Evolutionary conservation across 2,888 invertebrate genomes (phyloP).

Genomic region (Seladonia tumulorum): DNA sequence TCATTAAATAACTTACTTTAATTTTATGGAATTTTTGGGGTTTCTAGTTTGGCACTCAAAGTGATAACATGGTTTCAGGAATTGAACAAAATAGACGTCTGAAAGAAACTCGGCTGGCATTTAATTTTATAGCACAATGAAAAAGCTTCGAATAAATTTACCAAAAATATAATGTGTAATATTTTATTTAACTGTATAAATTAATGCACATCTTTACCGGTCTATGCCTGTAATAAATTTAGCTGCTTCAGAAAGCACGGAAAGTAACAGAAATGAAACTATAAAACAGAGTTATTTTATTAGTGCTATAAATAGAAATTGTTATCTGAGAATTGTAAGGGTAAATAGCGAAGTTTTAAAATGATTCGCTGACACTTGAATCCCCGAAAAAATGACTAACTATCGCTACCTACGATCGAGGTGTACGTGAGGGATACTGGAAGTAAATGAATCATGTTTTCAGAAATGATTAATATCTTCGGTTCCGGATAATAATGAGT

Average conservation of each 20-base stretch:
- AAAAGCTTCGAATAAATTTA: not conserved
- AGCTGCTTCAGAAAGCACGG: not conserved
- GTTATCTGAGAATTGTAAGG: not conserved
- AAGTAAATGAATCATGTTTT: conserved; percentile 10
- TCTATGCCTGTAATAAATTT: not conserved
- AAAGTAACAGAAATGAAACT: not conserved
- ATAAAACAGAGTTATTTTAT: not conserved
- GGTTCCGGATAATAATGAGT: not conserved
- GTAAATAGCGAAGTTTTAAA: not conserved
- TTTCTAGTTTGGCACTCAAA: too few species aligned
- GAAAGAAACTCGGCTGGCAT: too few species aligned
- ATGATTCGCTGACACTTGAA: not conserved
- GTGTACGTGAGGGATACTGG: not conserved
- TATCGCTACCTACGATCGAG: not conserved
- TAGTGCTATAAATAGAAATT: not conserved
- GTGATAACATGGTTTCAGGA: too few species aligned
- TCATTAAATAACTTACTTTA: too few species aligned
- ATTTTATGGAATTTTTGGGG: too few species aligned
- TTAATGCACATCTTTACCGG: too few species aligned
- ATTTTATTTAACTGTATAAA: too few species aligned
- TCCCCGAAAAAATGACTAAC: not conserved
- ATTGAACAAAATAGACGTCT: too few species aligned
- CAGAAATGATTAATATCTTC: conserved; percentile 4
- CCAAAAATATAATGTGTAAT: not conserved
- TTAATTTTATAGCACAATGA: too few species aligned